Conservation (phyloP, 2,113 vertebrate species). For the Ameiurus melas region DNA sequence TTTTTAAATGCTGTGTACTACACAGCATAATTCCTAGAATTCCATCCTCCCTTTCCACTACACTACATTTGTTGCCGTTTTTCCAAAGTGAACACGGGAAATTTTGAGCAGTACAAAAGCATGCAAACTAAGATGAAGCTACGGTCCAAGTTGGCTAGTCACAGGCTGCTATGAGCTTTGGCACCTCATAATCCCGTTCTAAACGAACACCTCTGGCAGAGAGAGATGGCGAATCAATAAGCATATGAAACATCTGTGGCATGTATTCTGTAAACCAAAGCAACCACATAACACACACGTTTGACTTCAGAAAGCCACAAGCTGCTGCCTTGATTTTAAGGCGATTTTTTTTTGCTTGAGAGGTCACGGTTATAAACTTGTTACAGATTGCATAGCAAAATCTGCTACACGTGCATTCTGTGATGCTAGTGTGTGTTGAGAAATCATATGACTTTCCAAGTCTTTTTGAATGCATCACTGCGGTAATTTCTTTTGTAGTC, state of each 20-base stretch:
- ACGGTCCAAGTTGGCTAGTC: not conserved
- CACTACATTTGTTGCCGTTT: not conserved
- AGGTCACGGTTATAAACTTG: not conserved
- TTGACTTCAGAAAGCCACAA: not conserved
- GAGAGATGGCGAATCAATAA: not conserved
- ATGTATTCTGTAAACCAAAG: not conserved
- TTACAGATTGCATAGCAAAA: not conserved
- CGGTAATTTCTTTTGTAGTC: not conserved
- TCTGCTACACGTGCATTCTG: not conserved
- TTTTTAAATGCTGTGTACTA: not conserved
- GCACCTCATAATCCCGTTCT: not conserved
- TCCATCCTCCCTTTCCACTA: not conserved
- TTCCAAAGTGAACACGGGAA: not conserved
- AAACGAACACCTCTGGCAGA: not conserved
- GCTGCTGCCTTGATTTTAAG: not conserved
- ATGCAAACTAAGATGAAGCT: not conserved
- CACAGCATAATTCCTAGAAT: not conserved
- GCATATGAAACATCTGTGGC: constrained; percentile 13
- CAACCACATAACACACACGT: not conserved
- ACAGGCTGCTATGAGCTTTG: not conserved
- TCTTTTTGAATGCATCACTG: not conserved
- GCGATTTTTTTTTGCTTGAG: too few species aligned
- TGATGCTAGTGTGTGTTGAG: not conserved
- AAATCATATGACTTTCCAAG: not conserved
- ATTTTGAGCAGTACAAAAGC: not conserved